Conservation (phyloP, 1,140 invertebrate species). For the Geopemphigus sp. region DNA sequence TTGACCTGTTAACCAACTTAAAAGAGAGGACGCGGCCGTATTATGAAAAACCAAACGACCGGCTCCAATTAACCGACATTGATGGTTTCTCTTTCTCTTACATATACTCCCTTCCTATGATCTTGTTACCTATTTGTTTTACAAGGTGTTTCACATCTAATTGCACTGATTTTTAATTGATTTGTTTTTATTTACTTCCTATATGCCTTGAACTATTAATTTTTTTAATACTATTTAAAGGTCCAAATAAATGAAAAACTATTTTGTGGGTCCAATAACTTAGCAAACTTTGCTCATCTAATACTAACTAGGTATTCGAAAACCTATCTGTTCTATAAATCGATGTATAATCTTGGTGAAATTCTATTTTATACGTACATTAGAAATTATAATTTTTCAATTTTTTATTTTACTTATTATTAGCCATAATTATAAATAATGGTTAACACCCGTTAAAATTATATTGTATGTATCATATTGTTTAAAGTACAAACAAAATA, state of each 20-base stretch:
- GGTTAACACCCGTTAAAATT: neutral
- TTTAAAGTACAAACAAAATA: slow-evolving; percentile 16
- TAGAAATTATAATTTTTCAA: neutral
- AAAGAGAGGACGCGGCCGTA: slow-evolving; percentile 45
- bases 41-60: slow-evolving; percentile 46
- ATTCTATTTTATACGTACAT: neutral
- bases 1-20: slow-evolving; percentile 50
- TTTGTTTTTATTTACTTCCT: slow-evolving; percentile 24
- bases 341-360: neutral
- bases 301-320: no score
- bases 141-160: slow-evolving; percentile 29
- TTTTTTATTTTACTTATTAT: neutral
- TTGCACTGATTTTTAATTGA: slow-evolving; percentile 24
- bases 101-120: neutral
- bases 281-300: no score
- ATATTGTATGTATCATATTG: slow-evolving; percentile 1
- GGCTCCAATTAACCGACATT: slow-evolving; percentile 49
- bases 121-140: slow-evolving; percentile 18
- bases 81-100: slow-evolving; percentile 46
- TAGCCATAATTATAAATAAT: neutral
- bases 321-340: no score
- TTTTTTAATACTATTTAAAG: neutral
- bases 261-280: neutral
- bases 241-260: neutral
- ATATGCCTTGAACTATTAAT: slow-evolving; percentile 35